Conservation (phyloP, 2,888 invertebrate genomes). For the Branchipolynoe longqiensis region DNA sequence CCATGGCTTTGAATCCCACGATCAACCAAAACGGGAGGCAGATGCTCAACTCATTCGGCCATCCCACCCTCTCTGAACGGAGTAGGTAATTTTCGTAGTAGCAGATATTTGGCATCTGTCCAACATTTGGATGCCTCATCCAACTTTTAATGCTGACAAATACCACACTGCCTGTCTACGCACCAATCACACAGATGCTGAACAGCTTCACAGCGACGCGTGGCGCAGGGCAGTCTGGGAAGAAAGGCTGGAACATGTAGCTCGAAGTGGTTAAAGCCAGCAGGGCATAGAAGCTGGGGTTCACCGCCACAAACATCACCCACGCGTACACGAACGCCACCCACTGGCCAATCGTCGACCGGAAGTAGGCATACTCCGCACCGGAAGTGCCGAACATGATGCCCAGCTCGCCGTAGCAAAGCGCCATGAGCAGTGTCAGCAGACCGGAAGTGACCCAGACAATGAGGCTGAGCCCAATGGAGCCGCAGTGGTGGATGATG, state of each 20-base stretch:
- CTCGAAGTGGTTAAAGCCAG: slow-evolving; percentile 96
- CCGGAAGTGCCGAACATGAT: slow-evolving; percentile 88
- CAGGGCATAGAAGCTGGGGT: slow-evolving; percentile 85
- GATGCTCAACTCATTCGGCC: no score
- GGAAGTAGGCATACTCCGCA: slow-evolving; percentile 83
- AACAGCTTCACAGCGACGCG: slow-evolving; percentile 90
- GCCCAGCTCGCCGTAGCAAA: slow-evolving; percentile 94
- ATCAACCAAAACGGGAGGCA: no score
- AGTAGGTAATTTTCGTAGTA: no score
- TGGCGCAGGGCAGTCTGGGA: slow-evolving; percentile 94
- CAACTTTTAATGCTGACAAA: neutral
- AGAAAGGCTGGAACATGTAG: slow-evolving; percentile 95
- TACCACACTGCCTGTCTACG: slow-evolving; percentile 83
- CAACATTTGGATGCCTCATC: no score
- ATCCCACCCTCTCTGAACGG: no score
- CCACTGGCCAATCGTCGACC: slow-evolving; percentile 77
- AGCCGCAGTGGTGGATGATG: slow-evolving; percentile 90
- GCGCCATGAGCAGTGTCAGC: slow-evolving; percentile 88
- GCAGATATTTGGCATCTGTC: no score
- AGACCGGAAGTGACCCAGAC: slow-evolving; percentile 94
- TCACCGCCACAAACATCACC: slow-evolving; percentile 26
- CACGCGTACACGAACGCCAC: slow-evolving; percentile 74
- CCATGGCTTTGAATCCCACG: no score
- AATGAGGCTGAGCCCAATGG: slow-evolving; percentile 87
- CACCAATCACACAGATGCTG: slow-evolving; percentile 95